Conservation (phyloP, 2,113 vertebrate species). For the Columba livia region DNA sequence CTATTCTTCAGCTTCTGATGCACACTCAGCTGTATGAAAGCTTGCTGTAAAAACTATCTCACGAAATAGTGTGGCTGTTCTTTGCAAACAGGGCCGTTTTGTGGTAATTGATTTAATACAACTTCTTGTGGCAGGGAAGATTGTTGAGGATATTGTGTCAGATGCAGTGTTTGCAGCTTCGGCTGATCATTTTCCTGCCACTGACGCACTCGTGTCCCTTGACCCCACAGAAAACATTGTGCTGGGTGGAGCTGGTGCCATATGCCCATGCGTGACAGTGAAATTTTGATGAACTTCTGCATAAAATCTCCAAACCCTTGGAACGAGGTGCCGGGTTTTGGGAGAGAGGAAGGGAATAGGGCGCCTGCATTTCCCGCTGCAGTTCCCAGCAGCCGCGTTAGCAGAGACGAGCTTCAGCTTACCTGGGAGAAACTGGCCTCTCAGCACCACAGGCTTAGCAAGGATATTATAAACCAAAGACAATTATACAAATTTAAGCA, state of each 20-base stretch:
- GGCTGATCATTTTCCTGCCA: background rate
- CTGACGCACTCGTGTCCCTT: background rate
- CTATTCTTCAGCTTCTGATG: conserved; percentile 13
- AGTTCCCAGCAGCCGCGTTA: background rate
- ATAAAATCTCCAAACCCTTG: background rate
- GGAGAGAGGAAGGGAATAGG: background rate
- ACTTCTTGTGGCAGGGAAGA: conserved; percentile 37
- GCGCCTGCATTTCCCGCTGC: background rate
- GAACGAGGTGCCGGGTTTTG: background rate
- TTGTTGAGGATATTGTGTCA: conserved; percentile 40
- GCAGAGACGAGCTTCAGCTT: background rate
- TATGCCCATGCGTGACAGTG: background rate
- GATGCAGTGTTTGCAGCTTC: conserved; percentile 5
- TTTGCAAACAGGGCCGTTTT: conserved; percentile 13
- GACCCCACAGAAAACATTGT: background rate
- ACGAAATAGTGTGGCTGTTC: conserved; percentile 5
- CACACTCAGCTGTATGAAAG: background rate
- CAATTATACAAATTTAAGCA: background rate
- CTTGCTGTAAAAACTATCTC: conserved; percentile 55
- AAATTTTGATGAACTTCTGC: background rate
- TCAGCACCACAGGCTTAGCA: background rate
- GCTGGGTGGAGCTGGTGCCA: background rate
- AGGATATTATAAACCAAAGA: background rate
- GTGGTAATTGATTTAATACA: conserved; percentile 47
- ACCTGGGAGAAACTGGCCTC: background rate